Evolutionary conservation across 2,888 invertebrate species (phyloP), one percentile per base, ranked within the genome.

Genomic region (Lysandra coridon): DNA sequence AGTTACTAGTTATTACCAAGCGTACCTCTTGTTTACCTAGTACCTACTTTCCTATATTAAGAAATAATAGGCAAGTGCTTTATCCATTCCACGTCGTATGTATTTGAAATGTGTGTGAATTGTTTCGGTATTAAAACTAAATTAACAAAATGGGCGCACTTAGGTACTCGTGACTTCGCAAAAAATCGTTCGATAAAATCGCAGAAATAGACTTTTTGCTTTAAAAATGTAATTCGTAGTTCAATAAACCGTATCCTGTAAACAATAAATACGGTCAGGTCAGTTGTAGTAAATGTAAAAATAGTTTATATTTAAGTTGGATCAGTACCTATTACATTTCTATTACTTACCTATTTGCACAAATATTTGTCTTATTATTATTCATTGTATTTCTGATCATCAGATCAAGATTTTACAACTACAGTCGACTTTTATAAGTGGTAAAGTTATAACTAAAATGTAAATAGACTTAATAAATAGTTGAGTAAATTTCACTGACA

Each of bases 81-180:
- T 76, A 76, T 76, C 44, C 76, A 76, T 76, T 76, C 76, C 76
- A 76, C n/a, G 17, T 76, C 57, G 76, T 76, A 7, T 53, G 33
- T 33, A 76, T 57, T 23, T 23, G 23, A 49, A 49, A 44, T 75
- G 12, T 75, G 49, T 62, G 62, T 73, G 4, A 73, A 73, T 73
- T 30, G 14, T 73, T 73, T 53, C 12, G 14, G 53, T 53, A 53
- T 4, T 53, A 2, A 33, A 57, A 53, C 53, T 57, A 1, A 57
- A 17, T 23, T 23, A 23, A 17, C 12, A 57, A 17, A 57, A 57
- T 17, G 17, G 17, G 17, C 4, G 57, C 17, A 57, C 57, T 17
- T 14, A 37, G 37, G 37, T 37, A 17, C 4, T 57, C 1, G 57
- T 57, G 57, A 17, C 53, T 14, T 57, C 1, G 2, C 1, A 12